Evolutionary conservation across 1,140 invertebrate species (phyloP).

Genomic region (Neuroterus valhalla): DNA sequence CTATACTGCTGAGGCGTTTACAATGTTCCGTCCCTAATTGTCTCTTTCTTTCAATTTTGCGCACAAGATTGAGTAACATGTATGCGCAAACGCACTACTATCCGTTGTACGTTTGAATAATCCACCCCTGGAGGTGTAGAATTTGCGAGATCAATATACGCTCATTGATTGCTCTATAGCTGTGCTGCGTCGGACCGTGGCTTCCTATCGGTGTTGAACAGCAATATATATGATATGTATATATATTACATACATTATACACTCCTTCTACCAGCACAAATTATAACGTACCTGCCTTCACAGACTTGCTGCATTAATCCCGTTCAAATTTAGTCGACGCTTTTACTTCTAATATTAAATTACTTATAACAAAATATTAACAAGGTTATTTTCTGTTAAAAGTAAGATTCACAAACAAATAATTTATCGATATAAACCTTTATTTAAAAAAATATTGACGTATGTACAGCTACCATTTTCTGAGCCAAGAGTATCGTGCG

Average conservation of each 20-base stretch:
- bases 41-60: slow-evolving; percentile 11
- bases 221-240: neutral
- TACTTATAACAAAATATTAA: too few species aligned
- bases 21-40: neutral
- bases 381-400: too few species aligned
- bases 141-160: slow-evolving; percentile 62
- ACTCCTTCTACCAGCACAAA: slow-evolving; percentile 6
- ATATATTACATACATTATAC: neutral
- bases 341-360: too few species aligned
- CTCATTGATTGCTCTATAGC: slow-evolving; percentile 61
- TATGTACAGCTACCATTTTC: slow-evolving; percentile 26
- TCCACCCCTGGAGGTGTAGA: slow-evolving; percentile 58
- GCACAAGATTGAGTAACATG: neutral
- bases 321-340: too few species aligned
- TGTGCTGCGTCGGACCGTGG: slow-evolving; percentile 45
- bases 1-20: neutral
- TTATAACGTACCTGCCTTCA: slow-evolving; percentile 7
- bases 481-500: slow-evolving; percentile 4
- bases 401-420: neutral
- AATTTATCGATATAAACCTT: slow-evolving; percentile 30
- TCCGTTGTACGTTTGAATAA: slow-evolving; percentile 34
- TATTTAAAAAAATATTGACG: slow-evolving; percentile 30
- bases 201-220: neutral
- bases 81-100: slow-evolving; percentile 35
- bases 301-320: neutral